Base-by-base conservation (phyloP, 2,888 invertebrate species). In the Acanthosepion esculentum region DNA sequence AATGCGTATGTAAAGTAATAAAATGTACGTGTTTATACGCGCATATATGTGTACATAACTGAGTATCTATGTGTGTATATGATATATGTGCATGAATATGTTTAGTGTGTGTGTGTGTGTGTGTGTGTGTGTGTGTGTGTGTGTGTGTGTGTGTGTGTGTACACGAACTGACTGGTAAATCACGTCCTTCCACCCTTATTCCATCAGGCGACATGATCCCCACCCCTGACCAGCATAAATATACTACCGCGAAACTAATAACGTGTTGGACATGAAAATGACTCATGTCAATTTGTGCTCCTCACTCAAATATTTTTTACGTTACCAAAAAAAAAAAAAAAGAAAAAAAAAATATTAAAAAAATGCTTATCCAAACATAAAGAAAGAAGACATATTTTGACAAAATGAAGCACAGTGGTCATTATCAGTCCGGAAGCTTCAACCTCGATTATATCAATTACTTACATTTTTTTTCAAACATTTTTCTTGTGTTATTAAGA, bases 181-280 rank as follows among this genome's bases (percentile, higher is more conserved):
- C 78, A 78, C 78, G 33, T 78, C 78, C 33, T 78, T 78, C 78
- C 78, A 78, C 78, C 78, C 78, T 33, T 78, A 78, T 78, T 33
- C 78, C 78, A 78, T 78, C 78, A 78, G n/a, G 78, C 78, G 78
- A 78, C 78, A 78, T n/a, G n/a, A n/a, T 78, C 78, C 78, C 78
- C n/a, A n/a, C 78, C 78, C 78, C n/a, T n/a, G n/a, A 78, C 78
- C 78, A 12, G 78, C 78, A 78, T 78, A n/a, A 78, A 78, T 33
- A 78, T 78, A 33, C 78, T 33, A 78, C n/a, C n/a, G 12, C n/a
- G 78, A 78, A 78, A 78, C 78, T 78, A 78, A 78, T 78, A 78
- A 78, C 33, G 78, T 78, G 78, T 78, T 78, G 78, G 78, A 15
- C 78, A 78, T 78, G 15, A 78, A 78, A 33, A 78, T 78, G 78